Percentiles rank a stretch among this genome's conserved stretches.
Evolutionary conservation across 2,113 vertebrate genomes (phyloP).

Genomic region (Poecile atricapillus): DNA sequence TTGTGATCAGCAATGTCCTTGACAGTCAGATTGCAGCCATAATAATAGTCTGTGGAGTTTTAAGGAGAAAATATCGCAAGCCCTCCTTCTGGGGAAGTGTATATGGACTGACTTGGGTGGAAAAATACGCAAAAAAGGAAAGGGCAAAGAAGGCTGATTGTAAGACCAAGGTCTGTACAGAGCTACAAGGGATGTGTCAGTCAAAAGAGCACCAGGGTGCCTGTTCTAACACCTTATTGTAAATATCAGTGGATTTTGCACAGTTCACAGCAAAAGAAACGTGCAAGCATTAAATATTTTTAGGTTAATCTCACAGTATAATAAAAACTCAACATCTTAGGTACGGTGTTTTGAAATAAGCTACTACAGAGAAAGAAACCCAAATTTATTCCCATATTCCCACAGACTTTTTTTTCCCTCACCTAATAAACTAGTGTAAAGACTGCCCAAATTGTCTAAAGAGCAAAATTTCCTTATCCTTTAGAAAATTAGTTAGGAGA

Average conservation of each 20-base stretch:
- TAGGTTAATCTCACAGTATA: background rate
- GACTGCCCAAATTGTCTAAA: background rate
- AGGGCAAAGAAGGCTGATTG: background rate
- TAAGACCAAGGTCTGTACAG: background rate
- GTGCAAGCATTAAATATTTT: background rate
- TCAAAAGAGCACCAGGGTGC: background rate
- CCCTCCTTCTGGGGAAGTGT: background rate
- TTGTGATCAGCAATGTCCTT: background rate
- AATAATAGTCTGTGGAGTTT: background rate
- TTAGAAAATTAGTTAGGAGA: background rate
- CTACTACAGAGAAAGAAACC: background rate
- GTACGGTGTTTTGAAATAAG: background rate
- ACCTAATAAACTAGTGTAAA: background rate
- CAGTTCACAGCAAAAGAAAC: background rate
- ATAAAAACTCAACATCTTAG: background rate
- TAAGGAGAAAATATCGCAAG: background rate
- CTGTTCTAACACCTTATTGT: background rate
- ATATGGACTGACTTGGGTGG: background rate
- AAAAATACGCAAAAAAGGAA: background rate
- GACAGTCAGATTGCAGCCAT: background rate
- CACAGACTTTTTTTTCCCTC: background rate
- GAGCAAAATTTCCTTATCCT: background rate
- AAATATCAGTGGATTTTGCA: background rate
- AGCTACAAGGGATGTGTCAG: background rate
- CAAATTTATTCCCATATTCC: background rate